Percentiles rank a stretch among this genome's conserved stretches.
Conservation (phyloP, 2,797 vertebrate species). For the Cebuella pygmaea region DNA sequence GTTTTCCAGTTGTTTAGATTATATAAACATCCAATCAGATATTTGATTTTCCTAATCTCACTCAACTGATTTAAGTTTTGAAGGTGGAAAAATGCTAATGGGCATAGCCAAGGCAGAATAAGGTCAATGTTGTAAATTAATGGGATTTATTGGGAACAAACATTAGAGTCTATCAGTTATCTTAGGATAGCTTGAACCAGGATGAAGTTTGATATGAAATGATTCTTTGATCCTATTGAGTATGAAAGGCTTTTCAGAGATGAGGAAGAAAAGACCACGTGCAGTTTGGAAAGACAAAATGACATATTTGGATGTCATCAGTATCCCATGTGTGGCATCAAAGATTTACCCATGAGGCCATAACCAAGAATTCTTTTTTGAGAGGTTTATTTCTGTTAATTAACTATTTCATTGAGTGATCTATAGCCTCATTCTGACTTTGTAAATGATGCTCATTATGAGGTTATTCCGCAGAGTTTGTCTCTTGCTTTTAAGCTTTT, state of each 20-base stretch:
- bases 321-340: constrained; percentile 14
- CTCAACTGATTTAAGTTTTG: neutral
- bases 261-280: neutral
- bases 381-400: constrained; percentile 50
- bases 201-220: constrained; percentile 1
- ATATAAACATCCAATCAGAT: constrained; percentile 25
- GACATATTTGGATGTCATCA: neutral
- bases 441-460: neutral
- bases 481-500: neutral
- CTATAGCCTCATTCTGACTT: constrained; percentile 29
- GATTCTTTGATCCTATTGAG: constrained; percentile 8
- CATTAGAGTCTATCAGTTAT: constrained; percentile 20
- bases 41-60: constrained; percentile 35
- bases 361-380: constrained; percentile 54
- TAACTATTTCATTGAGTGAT: neutral
- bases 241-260: neutral
- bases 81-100: neutral
- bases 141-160: neutral
- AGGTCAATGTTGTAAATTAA: neutral
- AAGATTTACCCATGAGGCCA: constrained; percentile 56
- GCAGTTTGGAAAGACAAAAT: neutral
- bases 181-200: constrained; percentile 40
- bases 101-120: neutral
- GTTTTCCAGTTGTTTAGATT: constrained; percentile 53
- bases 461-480: constrained; percentile 28